Evolutionary conservation across 2,113 vertebrate genomes (phyloP).

Genomic region (Amblyornis subalaris): DNA sequence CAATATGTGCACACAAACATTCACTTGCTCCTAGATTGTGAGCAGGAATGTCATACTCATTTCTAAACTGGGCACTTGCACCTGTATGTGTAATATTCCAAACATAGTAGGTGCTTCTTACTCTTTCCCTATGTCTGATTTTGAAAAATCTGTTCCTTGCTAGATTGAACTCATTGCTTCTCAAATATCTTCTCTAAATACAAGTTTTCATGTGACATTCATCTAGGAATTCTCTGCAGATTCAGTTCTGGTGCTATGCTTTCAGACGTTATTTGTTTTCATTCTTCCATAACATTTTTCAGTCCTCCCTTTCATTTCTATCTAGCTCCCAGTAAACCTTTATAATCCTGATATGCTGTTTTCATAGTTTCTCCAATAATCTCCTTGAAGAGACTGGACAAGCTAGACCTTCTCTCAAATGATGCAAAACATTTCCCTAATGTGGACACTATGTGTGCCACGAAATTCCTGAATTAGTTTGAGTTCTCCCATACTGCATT

Average conservation of each 20-base stretch:
- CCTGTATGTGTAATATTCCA: slow-evolving; percentile 33
- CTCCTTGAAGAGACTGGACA: slow-evolving; percentile 24
- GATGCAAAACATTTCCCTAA: background rate
- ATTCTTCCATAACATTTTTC: background rate
- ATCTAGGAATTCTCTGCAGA: background rate
- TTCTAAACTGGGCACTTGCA: slow-evolving; percentile 34
- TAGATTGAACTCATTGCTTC: background rate
- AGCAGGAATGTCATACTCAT: background rate
- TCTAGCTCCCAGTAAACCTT: background rate
- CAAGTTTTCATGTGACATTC: background rate
- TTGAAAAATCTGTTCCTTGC: slow-evolving; percentile 28
- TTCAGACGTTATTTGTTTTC: background rate
- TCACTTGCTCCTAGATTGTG: background rate
- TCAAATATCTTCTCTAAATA: background rate
- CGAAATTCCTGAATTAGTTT: slow-evolving; percentile 19
- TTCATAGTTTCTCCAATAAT: background rate
- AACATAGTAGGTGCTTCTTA: slow-evolving; percentile 21
- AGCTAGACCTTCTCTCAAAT: background rate
- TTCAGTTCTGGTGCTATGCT: background rate
- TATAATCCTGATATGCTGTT: background rate
- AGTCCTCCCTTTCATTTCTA: background rate
- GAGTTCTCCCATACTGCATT: background rate
- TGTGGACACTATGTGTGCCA: background rate
- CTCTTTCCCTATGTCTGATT: background rate
- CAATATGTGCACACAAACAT: background rate